Evolutionary conservation across 2,797 vertebrate species (phyloP).

Genomic region (Poeciliopsis turneri): DNA sequence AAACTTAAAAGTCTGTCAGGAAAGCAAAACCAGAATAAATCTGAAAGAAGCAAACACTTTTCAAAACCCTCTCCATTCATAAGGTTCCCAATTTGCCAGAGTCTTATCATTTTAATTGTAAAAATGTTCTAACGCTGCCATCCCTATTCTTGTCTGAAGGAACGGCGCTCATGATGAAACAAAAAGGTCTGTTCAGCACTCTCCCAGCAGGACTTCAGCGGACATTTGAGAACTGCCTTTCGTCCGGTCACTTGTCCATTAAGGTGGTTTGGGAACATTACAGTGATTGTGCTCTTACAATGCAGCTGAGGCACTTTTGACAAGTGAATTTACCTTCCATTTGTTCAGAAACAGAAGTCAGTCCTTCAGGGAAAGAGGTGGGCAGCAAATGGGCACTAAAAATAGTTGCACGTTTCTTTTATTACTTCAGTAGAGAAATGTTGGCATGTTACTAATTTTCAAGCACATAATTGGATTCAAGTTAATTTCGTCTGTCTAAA

Average conservation of each 20-base stretch:
- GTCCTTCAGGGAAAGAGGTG: background rate
- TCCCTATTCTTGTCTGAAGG: background rate
- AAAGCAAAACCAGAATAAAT: background rate
- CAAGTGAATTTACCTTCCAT: background rate
- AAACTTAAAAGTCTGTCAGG: background rate
- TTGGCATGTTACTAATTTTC: background rate
- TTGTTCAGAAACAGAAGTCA: constrained; percentile 27
- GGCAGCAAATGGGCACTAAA: constrained; percentile 1
- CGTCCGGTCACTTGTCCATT: background rate
- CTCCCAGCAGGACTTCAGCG: background rate
- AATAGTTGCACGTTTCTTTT: background rate
- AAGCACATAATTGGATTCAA: background rate
- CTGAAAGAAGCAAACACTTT: background rate
- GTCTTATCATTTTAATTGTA: background rate
- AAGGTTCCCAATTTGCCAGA: background rate
- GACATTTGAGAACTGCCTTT: background rate
- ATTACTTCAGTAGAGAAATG: background rate
- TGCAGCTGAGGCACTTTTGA: background rate
- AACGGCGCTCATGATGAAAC: background rate
- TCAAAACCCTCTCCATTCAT: background rate
- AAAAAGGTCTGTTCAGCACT: background rate
- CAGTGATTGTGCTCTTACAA: background rate
- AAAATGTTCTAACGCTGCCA: background rate
- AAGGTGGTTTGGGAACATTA: background rate
- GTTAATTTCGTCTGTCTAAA: background rate